Percentiles rank a stretch among this genome's conserved stretches.
Conservation (phyloP, 2,888 invertebrate genomes). For the Rhimphoctona megacephalus region DNA sequence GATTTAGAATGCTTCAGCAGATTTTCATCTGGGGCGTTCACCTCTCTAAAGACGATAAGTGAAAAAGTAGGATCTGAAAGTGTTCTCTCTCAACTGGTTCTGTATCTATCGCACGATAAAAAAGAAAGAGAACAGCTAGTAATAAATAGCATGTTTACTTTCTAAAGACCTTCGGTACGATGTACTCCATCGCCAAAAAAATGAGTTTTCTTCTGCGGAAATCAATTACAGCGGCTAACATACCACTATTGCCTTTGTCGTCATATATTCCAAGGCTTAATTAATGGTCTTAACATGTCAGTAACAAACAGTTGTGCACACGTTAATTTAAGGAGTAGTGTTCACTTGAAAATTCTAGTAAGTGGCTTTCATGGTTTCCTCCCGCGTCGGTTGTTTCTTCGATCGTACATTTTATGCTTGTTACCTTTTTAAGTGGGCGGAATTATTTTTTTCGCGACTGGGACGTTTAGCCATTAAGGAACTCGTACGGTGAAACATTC, state of each 20-base stretch:
- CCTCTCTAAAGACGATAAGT: constrained; percentile 53
- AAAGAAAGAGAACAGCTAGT: not conserved
- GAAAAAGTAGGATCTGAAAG: constrained; percentile 66
- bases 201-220: constrained; percentile 45
- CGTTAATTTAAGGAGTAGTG: not conserved
- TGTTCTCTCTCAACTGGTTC: not conserved
- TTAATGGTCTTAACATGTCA: not conserved
- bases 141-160: not conserved
- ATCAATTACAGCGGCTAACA: constrained; percentile 19
- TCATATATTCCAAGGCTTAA: not conserved
- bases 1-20: constrained; percentile 52
- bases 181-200: constrained; percentile 71
- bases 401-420: constrained; percentile 15
- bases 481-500: constrained; percentile 9
- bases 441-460: constrained; percentile 12
- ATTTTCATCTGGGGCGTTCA: constrained; percentile 80
- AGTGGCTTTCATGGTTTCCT: constrained; percentile 36
- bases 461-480: constrained; percentile 29
- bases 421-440: constrained; percentile 25
- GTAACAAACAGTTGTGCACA: not conserved
- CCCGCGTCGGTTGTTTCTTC: constrained; percentile 13
- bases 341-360: not conserved
- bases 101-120: not conserved
- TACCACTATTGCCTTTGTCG: not conserved
- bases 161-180: constrained; percentile 29